These are phyloP conservation scores for Carassius auratus DNA, from an alignment of 2,113 vertebrate species.

Conservation along the genomic window DNA sequence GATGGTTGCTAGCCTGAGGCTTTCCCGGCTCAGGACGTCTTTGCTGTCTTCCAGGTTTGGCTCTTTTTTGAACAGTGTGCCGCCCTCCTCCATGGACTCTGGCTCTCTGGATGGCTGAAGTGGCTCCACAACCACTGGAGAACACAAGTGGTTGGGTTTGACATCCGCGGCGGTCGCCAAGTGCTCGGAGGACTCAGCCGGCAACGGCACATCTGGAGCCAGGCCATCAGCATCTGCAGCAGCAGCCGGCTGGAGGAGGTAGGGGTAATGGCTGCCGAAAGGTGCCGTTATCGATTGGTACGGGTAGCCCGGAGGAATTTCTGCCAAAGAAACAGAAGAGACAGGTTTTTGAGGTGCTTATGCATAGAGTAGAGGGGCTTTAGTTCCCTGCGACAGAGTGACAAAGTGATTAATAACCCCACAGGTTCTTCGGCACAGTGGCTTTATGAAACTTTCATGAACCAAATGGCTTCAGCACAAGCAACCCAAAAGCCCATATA, in stretches of 20 bases:
- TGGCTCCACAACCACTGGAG: conserved; percentile 77
- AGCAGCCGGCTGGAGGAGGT: conserved; percentile 81
- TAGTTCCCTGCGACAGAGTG: conserved; percentile 55
- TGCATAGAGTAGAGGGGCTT: conserved; percentile 51
- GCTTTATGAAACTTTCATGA: conserved; percentile 66
- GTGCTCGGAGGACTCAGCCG: conserved; percentile 75
- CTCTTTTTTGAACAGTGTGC: conserved; percentile 52
- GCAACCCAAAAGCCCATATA: conserved; percentile 53
- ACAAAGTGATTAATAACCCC: conserved; percentile 64
- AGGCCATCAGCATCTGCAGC: conserved; percentile 78
- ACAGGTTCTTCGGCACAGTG: conserved; percentile 44
- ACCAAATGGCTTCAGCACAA: conserved; percentile 56
- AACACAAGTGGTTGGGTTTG: conserved; percentile 80
- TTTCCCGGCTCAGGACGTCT: conserved; percentile 33
- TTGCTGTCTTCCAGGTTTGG: conserved; percentile 53
- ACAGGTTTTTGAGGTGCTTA: conserved; percentile 47
- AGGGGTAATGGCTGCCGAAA: conserved; percentile 85
- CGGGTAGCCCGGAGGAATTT: conserved; percentile 85
- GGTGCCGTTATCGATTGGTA: conserved; percentile 86
- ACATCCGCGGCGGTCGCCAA: conserved; percentile 78
- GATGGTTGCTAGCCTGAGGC: not conserved
- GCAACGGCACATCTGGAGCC: conserved; percentile 76
- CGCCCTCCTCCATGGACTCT: conserved; percentile 68
- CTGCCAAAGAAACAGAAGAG: conserved; percentile 71
- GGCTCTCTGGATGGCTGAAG: conserved; percentile 65